phyloP scores from a whole-genome alignment of 2,888 invertebrate species.

The Rhyacophila evoluta region DNA sequence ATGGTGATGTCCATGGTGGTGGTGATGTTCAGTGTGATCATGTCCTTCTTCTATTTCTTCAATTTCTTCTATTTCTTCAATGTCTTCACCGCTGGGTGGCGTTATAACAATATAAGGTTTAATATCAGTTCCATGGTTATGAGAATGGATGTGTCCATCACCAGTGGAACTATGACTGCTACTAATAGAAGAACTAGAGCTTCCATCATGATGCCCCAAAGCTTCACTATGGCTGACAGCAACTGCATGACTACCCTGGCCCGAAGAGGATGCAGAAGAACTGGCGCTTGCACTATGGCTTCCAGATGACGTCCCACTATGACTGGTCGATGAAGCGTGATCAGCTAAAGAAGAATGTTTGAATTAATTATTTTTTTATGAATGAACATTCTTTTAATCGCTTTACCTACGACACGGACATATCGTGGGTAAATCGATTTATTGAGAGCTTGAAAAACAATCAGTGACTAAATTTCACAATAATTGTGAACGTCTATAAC shows the following conservation, averaged over 20 bases:
- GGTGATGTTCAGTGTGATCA: not conserved
- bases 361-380: too few species aligned
- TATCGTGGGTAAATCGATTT: too few species aligned
- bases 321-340: not conserved
- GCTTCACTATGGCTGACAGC: not conserved
- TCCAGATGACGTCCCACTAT: not conserved
- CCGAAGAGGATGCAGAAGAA: not conserved
- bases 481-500: too few species aligned
- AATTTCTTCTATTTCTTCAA: not conserved
- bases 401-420: not conserved
- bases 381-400: too few species aligned
- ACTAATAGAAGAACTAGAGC: not conserved
- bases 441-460: too few species aligned
- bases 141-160: not conserved
- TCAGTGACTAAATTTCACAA: too few species aligned
- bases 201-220: not conserved
- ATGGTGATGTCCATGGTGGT: not conserved
- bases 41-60: too few species aligned
- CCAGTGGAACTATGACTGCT: not conserved
- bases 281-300: not conserved
- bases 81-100: not conserved
- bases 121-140: not conserved
- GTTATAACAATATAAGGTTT: not conserved
- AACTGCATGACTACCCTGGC: not conserved
- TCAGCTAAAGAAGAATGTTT: not conserved